phyloP scores from a whole-genome alignment of 35 echinoderm and acorn worm species.

The Amphiura filiformis region DNA sequence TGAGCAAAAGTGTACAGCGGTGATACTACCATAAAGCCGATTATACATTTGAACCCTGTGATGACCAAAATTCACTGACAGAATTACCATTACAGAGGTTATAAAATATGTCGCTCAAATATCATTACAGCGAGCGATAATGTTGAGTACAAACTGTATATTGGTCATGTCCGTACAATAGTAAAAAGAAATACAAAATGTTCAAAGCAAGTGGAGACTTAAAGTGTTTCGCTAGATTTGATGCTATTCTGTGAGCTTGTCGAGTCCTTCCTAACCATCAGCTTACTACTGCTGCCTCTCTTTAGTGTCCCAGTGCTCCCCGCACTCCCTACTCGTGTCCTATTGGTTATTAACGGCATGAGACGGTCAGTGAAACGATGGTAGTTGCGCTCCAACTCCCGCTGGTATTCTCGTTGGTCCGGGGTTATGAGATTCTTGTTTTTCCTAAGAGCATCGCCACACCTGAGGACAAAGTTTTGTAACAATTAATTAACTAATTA shows the following conservation, averaged over 20 bases:
- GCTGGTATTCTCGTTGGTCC: conserved; percentile 87
- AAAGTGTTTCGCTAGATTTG: background rate
- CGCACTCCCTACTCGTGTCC: background rate
- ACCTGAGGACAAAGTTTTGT: conserved; percentile 39
- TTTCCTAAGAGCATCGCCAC: conserved; percentile 88
- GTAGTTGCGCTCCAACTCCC: conserved; percentile 91
- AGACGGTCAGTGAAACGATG: conserved; percentile 92
- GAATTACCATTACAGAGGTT: no score
- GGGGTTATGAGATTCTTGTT: conserved; percentile 72
- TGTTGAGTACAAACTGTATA: no score
- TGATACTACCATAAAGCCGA: no score
- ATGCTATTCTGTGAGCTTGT: background rate
- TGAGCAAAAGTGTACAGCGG: no score
- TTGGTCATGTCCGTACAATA: no score
- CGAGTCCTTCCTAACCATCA: background rate
- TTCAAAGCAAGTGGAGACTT: no score
- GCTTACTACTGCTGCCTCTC: background rate
- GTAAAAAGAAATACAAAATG: no score
- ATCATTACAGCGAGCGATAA: no score
- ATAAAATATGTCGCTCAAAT: no score
- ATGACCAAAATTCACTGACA: no score
- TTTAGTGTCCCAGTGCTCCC: background rate
- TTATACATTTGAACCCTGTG: no score
- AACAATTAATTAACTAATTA: no score
- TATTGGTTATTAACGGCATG: conserved; percentile 77